Evolutionary conservation across 2,113 vertebrate genomes (phyloP).

Genomic region (Eonycteris spelaea): DNA sequence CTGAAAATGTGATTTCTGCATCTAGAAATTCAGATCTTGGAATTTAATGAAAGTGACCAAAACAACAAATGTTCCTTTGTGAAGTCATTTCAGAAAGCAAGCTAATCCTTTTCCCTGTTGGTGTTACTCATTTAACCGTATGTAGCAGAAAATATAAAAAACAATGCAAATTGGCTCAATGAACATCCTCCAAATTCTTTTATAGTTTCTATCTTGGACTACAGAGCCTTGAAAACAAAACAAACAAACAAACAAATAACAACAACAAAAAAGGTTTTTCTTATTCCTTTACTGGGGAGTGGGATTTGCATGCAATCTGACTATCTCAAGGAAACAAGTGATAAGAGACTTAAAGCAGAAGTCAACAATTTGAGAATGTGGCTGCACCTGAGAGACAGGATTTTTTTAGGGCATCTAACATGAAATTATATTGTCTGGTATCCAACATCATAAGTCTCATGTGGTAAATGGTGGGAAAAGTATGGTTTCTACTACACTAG

Average conservation of each 20-base stretch:
- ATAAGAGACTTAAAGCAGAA: background rate
- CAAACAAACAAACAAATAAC: background rate
- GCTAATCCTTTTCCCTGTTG: background rate
- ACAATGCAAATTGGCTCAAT: background rate
- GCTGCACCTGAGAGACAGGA: background rate
- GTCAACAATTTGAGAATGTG: background rate
- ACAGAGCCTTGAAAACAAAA: background rate
- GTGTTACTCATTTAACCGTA: background rate
- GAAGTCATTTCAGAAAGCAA: background rate
- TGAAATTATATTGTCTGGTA: background rate
- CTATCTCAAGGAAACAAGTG: background rate
- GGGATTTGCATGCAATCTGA: background rate
- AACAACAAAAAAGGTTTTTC: background rate
- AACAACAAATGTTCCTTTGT: conserved; percentile 28
- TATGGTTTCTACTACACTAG: background rate
- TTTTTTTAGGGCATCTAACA: background rate
- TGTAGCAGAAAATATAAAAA: background rate
- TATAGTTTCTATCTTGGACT: background rate
- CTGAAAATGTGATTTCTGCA: conserved; percentile 31
- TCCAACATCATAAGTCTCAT: background rate
- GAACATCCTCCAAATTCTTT: background rate
- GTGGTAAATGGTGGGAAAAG: background rate
- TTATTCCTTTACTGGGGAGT: background rate
- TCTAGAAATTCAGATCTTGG: conserved; percentile 26
- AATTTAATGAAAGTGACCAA: conserved; percentile 38